Evolutionary conservation across 1,140 invertebrate species (phyloP).

Genomic region (Drosophila ambigua): DNA sequence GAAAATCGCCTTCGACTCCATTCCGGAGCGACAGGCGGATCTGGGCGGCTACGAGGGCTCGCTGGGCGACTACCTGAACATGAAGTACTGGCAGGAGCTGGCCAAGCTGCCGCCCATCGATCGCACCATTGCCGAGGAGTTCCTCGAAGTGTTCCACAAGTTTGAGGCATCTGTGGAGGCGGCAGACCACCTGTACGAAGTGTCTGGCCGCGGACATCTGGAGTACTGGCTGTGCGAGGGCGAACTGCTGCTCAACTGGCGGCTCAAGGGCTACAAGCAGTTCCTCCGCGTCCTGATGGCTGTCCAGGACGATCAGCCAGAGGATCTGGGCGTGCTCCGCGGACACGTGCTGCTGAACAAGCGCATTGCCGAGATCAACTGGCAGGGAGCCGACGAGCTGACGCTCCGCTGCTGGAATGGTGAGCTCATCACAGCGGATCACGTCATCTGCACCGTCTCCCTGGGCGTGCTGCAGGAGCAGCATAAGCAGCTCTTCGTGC

Average conservation of each 20-base stretch:
- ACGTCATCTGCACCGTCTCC: slow-evolving; percentile 88
- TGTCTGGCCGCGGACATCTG: slow-evolving; percentile 85
- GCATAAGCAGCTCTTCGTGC: slow-evolving; percentile 86
- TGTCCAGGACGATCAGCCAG: slow-evolving; percentile 2
- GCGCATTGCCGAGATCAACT: slow-evolving; percentile 85
- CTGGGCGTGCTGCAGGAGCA: slow-evolving; percentile 89
- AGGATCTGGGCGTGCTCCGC: slow-evolving; percentile 62
- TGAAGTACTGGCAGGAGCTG: slow-evolving; percentile 74
- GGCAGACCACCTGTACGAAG: slow-evolving; percentile 86
- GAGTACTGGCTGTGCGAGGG: slow-evolving; percentile 87
- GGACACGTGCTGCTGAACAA: slow-evolving; percentile 84
- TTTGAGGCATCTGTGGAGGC: slow-evolving; percentile 86
- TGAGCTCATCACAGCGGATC: slow-evolving; percentile 86
- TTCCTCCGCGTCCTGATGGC: slow-evolving; percentile 86
- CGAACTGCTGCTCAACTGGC: slow-evolving; percentile 86
- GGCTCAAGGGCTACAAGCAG: slow-evolving; percentile 86
- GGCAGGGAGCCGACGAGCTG: slow-evolving; percentile 56
- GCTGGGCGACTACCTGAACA: slow-evolving; percentile 84
- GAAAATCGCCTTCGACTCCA: slow-evolving; percentile 55
- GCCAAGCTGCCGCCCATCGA: slow-evolving; percentile 52
- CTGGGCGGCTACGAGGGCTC: slow-evolving; percentile 72
- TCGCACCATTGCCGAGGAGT: slow-evolving; percentile 77
- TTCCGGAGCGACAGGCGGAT: slow-evolving; percentile 63
- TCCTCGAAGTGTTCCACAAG: slow-evolving; percentile 84
- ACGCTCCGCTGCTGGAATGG: slow-evolving; percentile 86